Evolutionary conservation across 2,888 invertebrate genomes (phyloP), one percentile per base, ranked within the genome.

Genomic region (Limnephilus lunatus): DNA sequence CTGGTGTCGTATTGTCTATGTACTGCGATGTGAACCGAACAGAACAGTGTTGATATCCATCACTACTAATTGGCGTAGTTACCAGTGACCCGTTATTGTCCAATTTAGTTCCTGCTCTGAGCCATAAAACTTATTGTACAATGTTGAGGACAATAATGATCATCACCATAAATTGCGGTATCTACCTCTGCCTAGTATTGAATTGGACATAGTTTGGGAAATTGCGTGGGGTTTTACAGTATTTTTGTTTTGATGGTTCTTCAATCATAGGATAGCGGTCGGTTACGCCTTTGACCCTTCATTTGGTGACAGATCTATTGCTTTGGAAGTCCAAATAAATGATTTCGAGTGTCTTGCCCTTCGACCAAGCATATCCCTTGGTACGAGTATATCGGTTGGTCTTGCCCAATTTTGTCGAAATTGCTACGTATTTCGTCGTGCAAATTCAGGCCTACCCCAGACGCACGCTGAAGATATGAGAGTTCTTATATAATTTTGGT

Each of bases 1-100:
- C 25, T 68, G 68, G 68, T 68, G 68, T 68, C 68, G 68, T 68
- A 68, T 68, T 68, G 25, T 68, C 25, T 68, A 68, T n/a, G 68
- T 68, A 68, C 25, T 9, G 25, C 25, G 68, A 68, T 68, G 68
- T 68, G 68, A 68, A 35, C 32, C 39, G 85, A 32, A 25, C 25
- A 35, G 85, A 85, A 31, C 39, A 85, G 85, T 35, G 85, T 39
- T 85, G 39, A 85, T n/a, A 39, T 39, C 85, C 85, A 39, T 35
- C 32, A 39, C 68, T 39, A 85, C 85, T 89, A 89, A 89, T 89
- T 89, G 88, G 39, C 88, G 88, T n/a, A 80, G 35, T 89, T 89
- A 89, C 85, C n/a, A 30, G 30, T 39, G 44, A 39, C 80, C 80
- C 39, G 88, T 80, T 32, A 80, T 89, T 89, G 68, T 89, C 80